A percentile compares a stretch with the other conserved stretches of the same genome.
Evolutionary conservation across 2,113 vertebrate species (phyloP).

Genomic region (Cygnus buccinator): DNA sequence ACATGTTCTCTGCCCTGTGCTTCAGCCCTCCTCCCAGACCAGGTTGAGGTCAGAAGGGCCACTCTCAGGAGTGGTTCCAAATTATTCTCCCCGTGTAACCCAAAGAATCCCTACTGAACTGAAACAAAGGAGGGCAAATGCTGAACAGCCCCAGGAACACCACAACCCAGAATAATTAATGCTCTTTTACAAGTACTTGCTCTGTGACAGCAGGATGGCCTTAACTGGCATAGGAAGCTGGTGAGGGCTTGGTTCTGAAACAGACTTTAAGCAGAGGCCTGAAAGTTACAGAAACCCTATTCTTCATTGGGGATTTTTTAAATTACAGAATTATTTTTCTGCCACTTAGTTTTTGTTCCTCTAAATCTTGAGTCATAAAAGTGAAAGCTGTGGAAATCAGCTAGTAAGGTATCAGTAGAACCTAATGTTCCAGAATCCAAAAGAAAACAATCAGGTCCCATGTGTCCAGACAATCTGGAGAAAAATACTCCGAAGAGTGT

Average conservation of each 20-base stretch:
- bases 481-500: background rate
- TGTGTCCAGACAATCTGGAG: background rate
- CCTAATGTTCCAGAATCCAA: background rate
- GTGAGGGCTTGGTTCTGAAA: background rate
- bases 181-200: background rate
- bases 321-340: background rate
- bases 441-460: background rate
- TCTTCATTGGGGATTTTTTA: background rate
- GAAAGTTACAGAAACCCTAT: background rate
- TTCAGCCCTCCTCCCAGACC: background rate
- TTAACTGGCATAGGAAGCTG: background rate
- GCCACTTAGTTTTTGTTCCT: background rate
- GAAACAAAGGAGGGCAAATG: background rate
- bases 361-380: background rate
- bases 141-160: background rate
- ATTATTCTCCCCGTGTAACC: background rate
- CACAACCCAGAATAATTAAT: background rate
- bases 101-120: background rate
- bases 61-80: background rate
- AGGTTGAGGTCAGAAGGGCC: background rate
- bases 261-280: background rate
- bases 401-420: background rate
- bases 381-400: background rate
- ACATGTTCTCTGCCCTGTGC: too few relatives aligned
- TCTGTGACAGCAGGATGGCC: background rate